Evolutionary conservation across 2,797 vertebrate genomes (phyloP).

Genomic region (Acanthurus tractus): DNA sequence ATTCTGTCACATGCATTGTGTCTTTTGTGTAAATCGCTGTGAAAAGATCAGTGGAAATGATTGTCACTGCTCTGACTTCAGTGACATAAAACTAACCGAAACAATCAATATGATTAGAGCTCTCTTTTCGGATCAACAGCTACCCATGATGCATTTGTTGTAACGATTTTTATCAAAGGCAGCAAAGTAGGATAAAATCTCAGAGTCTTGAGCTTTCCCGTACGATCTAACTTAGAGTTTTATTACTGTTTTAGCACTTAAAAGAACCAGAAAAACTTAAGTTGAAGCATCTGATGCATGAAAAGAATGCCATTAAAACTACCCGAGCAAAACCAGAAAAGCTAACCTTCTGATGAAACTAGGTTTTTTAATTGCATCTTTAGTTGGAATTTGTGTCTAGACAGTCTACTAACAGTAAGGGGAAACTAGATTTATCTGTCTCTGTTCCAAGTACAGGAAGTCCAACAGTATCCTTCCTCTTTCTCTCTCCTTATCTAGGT

Average conservation of each 20-base stretch:
- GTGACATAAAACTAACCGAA: conserved; percentile 36
- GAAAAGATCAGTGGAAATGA: conserved; percentile 31
- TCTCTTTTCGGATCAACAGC: neutral
- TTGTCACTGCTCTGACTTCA: conserved; percentile 34
- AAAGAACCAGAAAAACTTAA: neutral
- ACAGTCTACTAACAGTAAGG: conserved; percentile 32
- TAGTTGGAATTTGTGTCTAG: conserved; percentile 9
- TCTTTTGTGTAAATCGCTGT: conserved; percentile 27
- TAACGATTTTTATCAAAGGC: neutral
- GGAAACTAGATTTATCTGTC: neutral
- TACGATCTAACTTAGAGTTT: conserved; percentile 1
- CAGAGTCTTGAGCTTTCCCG: neutral
- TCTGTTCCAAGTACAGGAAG: neutral
- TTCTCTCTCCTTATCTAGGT: conserved; percentile 79
- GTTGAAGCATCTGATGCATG: conserved; percentile 22
- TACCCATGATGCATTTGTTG: neutral
- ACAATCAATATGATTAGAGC: conserved; percentile 14
- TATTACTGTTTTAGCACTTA: neutral
- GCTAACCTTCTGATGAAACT: neutral
- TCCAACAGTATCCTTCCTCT: conserved; percentile 4
- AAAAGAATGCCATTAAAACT: neutral
- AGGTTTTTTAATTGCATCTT: conserved; percentile 9
- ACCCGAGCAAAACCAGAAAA: conserved; percentile 14
- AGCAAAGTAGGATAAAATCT: neutral
- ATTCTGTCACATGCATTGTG: conserved; percentile 57